Conservation (phyloP, 53 echinoderm and acorn worm species). For the Astropecten irregularis region DNA sequence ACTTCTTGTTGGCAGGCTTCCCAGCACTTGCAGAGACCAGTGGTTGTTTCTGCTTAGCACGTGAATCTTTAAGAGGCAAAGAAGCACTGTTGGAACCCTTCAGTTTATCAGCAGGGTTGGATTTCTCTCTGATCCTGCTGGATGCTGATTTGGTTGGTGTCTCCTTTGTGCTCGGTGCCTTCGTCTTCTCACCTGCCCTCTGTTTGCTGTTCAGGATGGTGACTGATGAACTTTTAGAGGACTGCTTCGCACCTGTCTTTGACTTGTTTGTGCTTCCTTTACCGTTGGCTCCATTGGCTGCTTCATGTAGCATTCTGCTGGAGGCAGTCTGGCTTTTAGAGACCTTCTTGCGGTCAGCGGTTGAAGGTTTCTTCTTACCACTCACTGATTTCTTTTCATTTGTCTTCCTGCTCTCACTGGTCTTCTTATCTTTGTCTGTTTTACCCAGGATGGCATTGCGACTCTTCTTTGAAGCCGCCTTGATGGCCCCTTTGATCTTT, state of each 20-base stretch:
- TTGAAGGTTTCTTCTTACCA: neutral
- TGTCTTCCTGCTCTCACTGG: neutral
- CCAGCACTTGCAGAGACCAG: too few species aligned
- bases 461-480: conserved; percentile 20
- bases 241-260: neutral
- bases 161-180: too few species aligned
- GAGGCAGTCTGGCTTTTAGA: neutral
- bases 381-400: neutral
- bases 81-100: too few species aligned
- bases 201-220: neutral
- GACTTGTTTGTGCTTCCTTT: neutral
- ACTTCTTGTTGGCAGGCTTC: too few species aligned
- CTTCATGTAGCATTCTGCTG: conserved; percentile 12
- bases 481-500: conserved; percentile 20
- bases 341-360: neutral
- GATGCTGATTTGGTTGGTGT: too few species aligned
- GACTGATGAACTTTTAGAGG: neutral
- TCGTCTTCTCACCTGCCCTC: neutral
- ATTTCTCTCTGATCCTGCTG: too few species aligned
- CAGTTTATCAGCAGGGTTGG: too few species aligned
- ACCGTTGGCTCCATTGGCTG: neutral
- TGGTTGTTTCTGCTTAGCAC: too few species aligned
- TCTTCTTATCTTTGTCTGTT: conserved; percentile 2
- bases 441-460: conserved; percentile 4
- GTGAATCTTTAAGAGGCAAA: too few species aligned